Evolutionary conservation across 2,113 vertebrate species (phyloP).

Genomic region (Muscicapa adusta): DNA sequence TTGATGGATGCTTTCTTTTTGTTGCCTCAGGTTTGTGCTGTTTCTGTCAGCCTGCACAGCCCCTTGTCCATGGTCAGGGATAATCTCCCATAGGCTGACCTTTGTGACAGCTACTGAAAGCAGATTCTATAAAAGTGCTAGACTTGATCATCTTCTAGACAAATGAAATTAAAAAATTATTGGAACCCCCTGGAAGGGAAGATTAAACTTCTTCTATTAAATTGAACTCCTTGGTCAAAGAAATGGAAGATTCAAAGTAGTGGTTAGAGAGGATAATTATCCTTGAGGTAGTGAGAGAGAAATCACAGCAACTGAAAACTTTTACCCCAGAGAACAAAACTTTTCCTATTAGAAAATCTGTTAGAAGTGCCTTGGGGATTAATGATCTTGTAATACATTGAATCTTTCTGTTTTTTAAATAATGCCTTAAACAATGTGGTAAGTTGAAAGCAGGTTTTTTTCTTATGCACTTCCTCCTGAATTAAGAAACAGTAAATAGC

Average conservation of each 20-base stretch:
- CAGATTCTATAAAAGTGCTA: neutral
- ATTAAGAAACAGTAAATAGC: neutral
- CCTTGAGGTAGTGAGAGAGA: neutral
- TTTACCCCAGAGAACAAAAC: neutral
- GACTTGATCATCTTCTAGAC: neutral
- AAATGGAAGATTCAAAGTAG: neutral
- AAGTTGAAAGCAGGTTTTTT: neutral
- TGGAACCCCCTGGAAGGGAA: neutral
- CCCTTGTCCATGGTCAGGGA: neutral
- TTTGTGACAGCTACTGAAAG: neutral
- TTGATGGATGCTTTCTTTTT: neutral
- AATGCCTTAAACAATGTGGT: neutral
- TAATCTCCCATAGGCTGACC: neutral
- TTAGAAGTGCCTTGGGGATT: neutral
- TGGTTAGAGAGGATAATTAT: conserved; percentile 10
- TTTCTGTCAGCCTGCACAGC: neutral
- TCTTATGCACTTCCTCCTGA: neutral
- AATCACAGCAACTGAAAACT: neutral
- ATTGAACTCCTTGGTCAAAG: neutral
- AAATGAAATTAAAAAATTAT: conserved; percentile 2
- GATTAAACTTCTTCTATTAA: neutral
- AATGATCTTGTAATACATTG: neutral
- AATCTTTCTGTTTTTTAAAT: neutral
- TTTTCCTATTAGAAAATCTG: neutral
- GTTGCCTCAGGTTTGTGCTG: neutral